Conservation (phyloP, 2,888 invertebrate species). For the Caenorhabditis sp. region DNA sequence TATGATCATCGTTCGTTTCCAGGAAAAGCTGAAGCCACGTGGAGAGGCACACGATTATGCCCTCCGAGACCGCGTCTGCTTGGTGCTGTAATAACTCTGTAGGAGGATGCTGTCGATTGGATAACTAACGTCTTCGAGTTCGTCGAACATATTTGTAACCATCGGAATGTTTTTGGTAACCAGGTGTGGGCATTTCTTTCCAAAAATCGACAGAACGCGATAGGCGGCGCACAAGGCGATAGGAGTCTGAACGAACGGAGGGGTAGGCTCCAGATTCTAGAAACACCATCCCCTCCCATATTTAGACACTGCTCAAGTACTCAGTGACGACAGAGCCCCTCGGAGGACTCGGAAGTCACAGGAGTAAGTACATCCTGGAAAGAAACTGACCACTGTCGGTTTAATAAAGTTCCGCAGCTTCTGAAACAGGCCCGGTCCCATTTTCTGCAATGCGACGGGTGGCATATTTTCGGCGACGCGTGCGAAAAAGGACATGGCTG, state of each 20-base stretch:
- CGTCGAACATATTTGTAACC: conserved; percentile 32
- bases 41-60: conserved; percentile 64
- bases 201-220: conserved; percentile 58
- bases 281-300: conserved; percentile 8
- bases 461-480: conserved; percentile 60
- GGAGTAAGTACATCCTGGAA: too few species aligned
- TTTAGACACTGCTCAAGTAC: conserved; percentile 8
- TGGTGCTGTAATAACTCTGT: conserved; percentile 35
- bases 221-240: conserved; percentile 52
- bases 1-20: conserved; percentile 3
- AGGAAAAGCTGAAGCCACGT: conserved; percentile 63
- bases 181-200: conserved; percentile 46
- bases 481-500: conserved; percentile 51
- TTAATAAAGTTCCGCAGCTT: conserved; percentile 29
- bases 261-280: conserved; percentile 10
- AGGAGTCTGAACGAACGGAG: conserved; percentile 20
- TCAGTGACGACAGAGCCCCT: too few species aligned
- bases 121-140: background rate
- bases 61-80: conserved; percentile 56
- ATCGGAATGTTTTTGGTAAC: conserved; percentile 45
- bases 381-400: conserved; percentile 24
- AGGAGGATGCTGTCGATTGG: background rate
- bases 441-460: conserved; percentile 32
- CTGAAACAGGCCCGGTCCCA: conserved; percentile 53
- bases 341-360: too few species aligned